Evolutionary conservation across 2,888 invertebrate genomes (phyloP).

Genomic region (Cheilosia grossa): DNA sequence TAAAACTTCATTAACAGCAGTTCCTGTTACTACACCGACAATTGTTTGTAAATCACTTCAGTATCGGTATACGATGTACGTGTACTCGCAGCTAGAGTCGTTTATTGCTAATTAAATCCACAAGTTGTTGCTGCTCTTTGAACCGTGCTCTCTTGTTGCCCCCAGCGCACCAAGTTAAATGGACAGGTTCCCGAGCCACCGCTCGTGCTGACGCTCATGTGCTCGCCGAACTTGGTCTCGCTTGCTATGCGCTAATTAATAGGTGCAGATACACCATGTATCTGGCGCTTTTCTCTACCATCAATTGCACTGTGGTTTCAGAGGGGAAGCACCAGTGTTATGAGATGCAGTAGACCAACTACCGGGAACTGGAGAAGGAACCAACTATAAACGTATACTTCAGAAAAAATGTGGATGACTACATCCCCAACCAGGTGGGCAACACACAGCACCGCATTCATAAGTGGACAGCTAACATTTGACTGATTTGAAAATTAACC

Average conservation of each 20-base stretch:
- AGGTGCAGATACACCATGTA: slow-evolving; percentile 56
- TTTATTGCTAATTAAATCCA: slow-evolving; percentile 69
- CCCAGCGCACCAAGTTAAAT: slow-evolving; percentile 42
- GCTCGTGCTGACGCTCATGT: slow-evolving; percentile 38
- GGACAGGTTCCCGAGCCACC: slow-evolving; percentile 38
- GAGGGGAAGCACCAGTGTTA: slow-evolving; percentile 3
- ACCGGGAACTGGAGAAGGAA: slow-evolving; percentile 14
- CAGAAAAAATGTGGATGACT: slow-evolving; percentile 18
- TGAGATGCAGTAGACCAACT: slow-evolving; percentile 8
- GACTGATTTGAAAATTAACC: slow-evolving; percentile 61
- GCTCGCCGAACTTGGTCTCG: slow-evolving; percentile 22
- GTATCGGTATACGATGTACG: slow-evolving; percentile 16
- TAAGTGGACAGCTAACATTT: slow-evolving; percentile 66
- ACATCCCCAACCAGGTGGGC: slow-evolving; percentile 20
- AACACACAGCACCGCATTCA: slow-evolving; percentile 3
- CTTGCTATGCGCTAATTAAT: slow-evolving; percentile 37
- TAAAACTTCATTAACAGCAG: slow-evolving; percentile 39
- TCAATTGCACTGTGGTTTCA: slow-evolving; percentile 9
- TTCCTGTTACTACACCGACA: slow-evolving; percentile 11
- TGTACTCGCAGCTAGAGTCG: background rate
- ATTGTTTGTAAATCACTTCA: slow-evolving; percentile 7
- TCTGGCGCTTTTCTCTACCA: slow-evolving; percentile 15
- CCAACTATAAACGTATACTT: no score
- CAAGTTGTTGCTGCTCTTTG: slow-evolving; percentile 69
- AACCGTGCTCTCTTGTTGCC: slow-evolving; percentile 37